Base-by-base conservation (phyloP, 2,797 vertebrate genomes). In the Cryptoprocta ferox region DNA sequence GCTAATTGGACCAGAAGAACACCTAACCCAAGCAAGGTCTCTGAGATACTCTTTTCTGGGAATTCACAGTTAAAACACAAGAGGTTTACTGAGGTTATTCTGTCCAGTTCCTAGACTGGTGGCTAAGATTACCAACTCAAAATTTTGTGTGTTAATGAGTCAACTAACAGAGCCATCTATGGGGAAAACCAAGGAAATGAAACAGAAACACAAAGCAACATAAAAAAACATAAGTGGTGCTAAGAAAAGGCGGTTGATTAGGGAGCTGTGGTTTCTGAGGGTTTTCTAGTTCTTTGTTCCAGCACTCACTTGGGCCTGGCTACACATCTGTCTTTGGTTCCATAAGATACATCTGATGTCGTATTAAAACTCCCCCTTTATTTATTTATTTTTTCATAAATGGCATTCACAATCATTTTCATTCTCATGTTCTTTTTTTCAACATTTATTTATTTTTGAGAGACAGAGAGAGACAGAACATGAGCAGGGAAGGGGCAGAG, bases 51-150 rank as follows among this genome's bases (percentile, higher is more conserved):
- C 65, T 94, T 18, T 70, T 56, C 66, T 45, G 53, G 15, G 10
- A 84, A 87, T 56, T 75, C 78, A 18, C 5, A 87, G 21, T 75
- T 89, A 78, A 70, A 97, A 95, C 28, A 89, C 70, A 61, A 5
- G 30, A 4, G 35, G 3, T 68, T 94, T 92, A 63, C 48, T 68
- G 37, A 97, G 32, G 13, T 7, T 45, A 61, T 10, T 91, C 83
- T 56, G 8, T 26, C 78, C 32, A 66, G 42, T 73, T 48, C 48
- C 42, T 70, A 75, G 35, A 81, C 15, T 42, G 3, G 26, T 78
- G 32, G 35, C 56, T 92, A 45, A 30, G 19, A 78, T 24, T 65
- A 53, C 39, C 35, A 94, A 0, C 16, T 68, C 6, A 94, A 93
- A 68, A 85, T 56, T 24, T 19, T 39, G 19, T 65, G 10, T n/a